phyloP scores from a whole-genome alignment of 2,888 invertebrate species.

The Tetrapedia diversipes region DNA sequence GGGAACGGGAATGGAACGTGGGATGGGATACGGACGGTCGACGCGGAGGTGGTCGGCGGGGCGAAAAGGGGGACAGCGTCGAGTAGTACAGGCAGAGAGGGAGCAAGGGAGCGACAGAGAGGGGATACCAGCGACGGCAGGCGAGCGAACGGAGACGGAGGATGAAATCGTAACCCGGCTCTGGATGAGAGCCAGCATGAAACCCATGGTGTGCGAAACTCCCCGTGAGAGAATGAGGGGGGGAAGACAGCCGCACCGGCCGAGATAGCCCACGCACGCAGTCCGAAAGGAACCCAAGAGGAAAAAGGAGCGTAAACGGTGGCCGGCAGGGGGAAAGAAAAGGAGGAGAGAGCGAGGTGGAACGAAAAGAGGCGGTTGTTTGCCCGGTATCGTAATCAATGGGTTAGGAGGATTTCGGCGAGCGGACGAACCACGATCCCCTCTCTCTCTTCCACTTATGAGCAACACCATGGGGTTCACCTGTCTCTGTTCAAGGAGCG shows the following conservation, averaged over 20 bases:
- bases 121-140: conserved; percentile 17
- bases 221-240: conserved; percentile 63
- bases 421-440: conserved; percentile 17
- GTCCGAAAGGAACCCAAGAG: conserved; percentile 20
- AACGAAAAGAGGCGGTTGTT: conserved; percentile 22
- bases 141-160: conserved; percentile 55
- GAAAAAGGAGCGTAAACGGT: conserved; percentile 25
- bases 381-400: conserved; percentile 73
- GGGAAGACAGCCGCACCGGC: conserved; percentile 52
- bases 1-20: conserved; percentile 29
- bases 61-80: conserved; percentile 57
- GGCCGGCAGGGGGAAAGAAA: conserved; percentile 26
- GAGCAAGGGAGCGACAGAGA: conserved; percentile 34
- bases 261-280: conserved; percentile 66
- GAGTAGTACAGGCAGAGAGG: conserved; percentile 50
- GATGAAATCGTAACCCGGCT: conserved; percentile 72
- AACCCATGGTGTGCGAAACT: conserved; percentile 76
- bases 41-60: conserved; percentile 19
- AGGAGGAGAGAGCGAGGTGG: conserved; percentile 2
- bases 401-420: conserved; percentile 60
- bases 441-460: background rate
- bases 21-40: conserved; percentile 20
- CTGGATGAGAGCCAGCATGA: conserved; percentile 77
- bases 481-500: no score
- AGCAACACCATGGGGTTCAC: no score